Percentiles rank a stretch among this genome's conserved stretches.
Conservation (phyloP, 2,888 invertebrate species). For the Volucella inanis region DNA sequence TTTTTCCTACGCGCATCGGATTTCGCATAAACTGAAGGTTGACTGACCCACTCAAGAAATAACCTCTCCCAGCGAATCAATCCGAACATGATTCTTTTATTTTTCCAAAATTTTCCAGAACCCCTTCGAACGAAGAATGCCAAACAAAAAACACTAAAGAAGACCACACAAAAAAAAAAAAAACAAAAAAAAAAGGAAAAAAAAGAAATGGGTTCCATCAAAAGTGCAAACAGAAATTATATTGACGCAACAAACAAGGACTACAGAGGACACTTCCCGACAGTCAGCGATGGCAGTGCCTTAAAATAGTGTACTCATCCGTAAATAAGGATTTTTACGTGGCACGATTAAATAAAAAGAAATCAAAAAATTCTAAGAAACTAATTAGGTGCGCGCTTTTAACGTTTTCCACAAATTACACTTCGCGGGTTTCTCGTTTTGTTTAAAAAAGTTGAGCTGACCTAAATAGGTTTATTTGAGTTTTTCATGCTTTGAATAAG, state of each 20-base stretch:
- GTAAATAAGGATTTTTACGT: conserved; percentile 58
- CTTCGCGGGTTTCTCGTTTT: background rate
- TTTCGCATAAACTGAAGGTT: conserved; percentile 19
- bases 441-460: conserved; percentile 1
- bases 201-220: conserved; percentile 7
- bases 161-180: background rate
- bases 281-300: background rate
- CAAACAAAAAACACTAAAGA: conserved; percentile 27
- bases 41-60: conserved; percentile 46
- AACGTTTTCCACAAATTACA: conserved; percentile 30
- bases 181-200: no score
- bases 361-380: conserved; percentile 24
- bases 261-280: background rate
- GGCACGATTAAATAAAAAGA: conserved; percentile 29
- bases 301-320: conserved; percentile 41
- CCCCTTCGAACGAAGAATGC: background rate
- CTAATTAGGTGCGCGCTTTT: conserved; percentile 42
- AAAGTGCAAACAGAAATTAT: conserved; percentile 47
- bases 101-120: background rate
- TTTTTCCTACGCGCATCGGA: conserved; percentile 12
- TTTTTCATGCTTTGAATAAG: background rate
- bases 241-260: conserved; percentile 32
- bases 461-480: conserved; percentile 15
- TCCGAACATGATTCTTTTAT: conserved; percentile 18
- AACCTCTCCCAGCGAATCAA: conserved; percentile 8